These are phyloP conservation scores for Reinhardtius hippoglossoides DNA, from an alignment of 2,113 vertebrate species.

Conservation along the genomic window DNA sequence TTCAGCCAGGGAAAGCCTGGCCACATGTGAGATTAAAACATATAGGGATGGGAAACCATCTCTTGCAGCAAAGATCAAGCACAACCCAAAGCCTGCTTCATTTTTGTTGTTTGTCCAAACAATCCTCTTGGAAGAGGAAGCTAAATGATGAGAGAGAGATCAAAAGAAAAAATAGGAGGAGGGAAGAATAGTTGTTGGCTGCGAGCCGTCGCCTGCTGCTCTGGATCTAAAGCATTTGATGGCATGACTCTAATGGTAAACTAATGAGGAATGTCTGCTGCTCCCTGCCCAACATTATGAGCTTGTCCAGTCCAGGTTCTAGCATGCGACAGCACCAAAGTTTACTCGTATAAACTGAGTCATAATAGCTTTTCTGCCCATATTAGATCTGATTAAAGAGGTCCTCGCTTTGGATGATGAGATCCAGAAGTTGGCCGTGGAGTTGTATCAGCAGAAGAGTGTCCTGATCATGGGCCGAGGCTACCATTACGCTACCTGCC, in stretches of 20 bases:
- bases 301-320: not conserved
- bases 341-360: not conserved
- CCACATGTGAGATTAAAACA: constrained; percentile 23
- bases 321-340: not conserved
- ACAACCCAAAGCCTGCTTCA: constrained; percentile 14
- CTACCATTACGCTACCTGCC: constrained; percentile 96
- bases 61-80: constrained; percentile 14
- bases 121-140: constrained; percentile 23
- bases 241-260: constrained; percentile 25
- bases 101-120: constrained; percentile 27
- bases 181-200: constrained; percentile 7
- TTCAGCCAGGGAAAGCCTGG: constrained; percentile 7
- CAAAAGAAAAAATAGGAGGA: not conserved
- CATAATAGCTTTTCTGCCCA: not conserved
- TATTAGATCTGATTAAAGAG: constrained; percentile 94
- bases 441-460: constrained; percentile 97
- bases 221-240: constrained; percentile 70
- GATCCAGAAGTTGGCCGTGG: constrained; percentile 93
- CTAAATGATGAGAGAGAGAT: constrained; percentile 11
- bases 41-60: constrained; percentile 1
- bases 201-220: constrained; percentile 45
- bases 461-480: constrained; percentile 98
- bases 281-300: not conserved
- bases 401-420: constrained; percentile 96
- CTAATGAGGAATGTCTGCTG: not conserved